These are phyloP conservation scores for Serinus canaria DNA, from an alignment of 2,113 vertebrate species.

Conservation along the genomic window DNA sequence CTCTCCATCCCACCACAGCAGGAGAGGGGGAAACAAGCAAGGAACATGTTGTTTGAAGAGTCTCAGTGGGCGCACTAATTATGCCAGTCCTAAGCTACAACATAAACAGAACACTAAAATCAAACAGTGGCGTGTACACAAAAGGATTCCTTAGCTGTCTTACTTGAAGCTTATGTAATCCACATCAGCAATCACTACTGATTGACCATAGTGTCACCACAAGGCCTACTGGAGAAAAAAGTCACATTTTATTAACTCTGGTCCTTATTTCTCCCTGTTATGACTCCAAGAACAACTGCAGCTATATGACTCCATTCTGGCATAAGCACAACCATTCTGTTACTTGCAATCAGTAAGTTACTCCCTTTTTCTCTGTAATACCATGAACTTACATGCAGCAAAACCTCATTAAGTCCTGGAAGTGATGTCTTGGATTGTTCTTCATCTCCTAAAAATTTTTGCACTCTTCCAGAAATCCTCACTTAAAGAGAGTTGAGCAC, in stretches of 20 bases:
- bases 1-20: not conserved
- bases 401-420: fast-evolving
- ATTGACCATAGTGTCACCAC: not conserved
- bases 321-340: not conserved
- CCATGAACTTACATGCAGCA: not conserved
- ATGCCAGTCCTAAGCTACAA: not conserved
- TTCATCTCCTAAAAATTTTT: not conserved
- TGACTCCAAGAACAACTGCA: not conserved
- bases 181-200: not conserved
- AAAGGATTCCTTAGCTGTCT: not conserved
- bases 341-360: not conserved
- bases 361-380: not conserved
- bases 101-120: not conserved
- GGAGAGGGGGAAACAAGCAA: not conserved
- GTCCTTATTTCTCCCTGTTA: not conserved
- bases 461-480: not conserved
- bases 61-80: not conserved
- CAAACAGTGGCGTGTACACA: fast-evolving
- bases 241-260: not conserved
- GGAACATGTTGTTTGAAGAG: not conserved
- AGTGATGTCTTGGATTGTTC: not conserved
- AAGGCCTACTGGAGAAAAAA: not conserved
- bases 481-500: not conserved
- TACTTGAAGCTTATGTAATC: not conserved
- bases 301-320: not conserved